These are phyloP conservation scores for Parapsyche elsis DNA, from an alignment of 1,140 invertebrate genomes.

Conservation along the genomic window DNA sequence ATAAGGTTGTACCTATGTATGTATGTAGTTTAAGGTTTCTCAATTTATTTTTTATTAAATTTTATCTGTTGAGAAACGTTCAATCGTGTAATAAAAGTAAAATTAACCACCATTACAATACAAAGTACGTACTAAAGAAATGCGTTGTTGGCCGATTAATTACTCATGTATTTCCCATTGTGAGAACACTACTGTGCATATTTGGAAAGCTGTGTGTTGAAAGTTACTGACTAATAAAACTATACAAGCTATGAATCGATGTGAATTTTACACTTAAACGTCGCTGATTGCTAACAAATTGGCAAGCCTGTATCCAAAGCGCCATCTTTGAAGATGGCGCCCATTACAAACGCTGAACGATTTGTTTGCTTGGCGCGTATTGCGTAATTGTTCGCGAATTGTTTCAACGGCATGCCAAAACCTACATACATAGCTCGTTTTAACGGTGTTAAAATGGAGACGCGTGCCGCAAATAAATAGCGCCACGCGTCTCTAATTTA, in stretches of 20 bases:
- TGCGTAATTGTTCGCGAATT: neutral
- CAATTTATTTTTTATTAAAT: no score
- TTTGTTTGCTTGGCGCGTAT: neutral
- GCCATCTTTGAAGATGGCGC: neutral
- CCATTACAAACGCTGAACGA: neutral
- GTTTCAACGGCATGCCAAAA: neutral
- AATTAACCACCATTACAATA: no score
- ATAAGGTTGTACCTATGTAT: no score
- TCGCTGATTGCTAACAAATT: neutral
- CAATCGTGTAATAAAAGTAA: no score
- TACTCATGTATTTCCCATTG: slow-evolving; percentile 16
- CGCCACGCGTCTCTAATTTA: slow-evolving; percentile 22
- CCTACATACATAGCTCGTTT: neutral
- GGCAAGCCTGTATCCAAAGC: neutral
- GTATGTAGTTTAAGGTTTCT: no score
- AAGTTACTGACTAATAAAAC: neutral
- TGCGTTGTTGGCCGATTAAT: neutral
- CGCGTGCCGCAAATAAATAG: slow-evolving; percentile 17
- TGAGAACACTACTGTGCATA: neutral
- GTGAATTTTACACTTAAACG: neutral
- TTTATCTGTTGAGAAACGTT: no score
- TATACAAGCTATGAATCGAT: no score
- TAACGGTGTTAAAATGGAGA: slow-evolving; percentile 12
- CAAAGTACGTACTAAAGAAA: no score
- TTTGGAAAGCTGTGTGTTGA: slow-evolving; percentile 1